phyloP scores from a whole-genome alignment of 2,797 vertebrate species.

The Simalia tracyae region DNA sequence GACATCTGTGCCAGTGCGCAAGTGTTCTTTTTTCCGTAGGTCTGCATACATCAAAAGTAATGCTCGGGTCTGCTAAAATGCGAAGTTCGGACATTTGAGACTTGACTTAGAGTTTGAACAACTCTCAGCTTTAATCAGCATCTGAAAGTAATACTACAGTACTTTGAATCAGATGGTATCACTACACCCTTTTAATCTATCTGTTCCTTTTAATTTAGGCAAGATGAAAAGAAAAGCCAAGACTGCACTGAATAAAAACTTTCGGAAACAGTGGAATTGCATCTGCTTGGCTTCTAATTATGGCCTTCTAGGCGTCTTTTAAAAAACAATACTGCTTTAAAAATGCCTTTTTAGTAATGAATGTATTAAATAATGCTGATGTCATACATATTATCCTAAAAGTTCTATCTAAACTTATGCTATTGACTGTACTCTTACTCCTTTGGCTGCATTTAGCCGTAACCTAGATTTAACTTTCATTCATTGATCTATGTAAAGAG shows the following conservation, averaged over 20 bases:
- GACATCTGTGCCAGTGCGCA: not conserved
- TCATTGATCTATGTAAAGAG: not conserved
- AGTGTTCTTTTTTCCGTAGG: not conserved
- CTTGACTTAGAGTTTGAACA: not conserved
- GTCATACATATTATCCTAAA: not conserved
- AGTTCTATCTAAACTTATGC: constrained; percentile 6
- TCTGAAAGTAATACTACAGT: not conserved
- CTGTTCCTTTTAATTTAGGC: constrained; percentile 58
- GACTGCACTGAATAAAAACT: not conserved
- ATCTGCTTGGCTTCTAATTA: constrained; percentile 18
- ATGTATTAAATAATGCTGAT: constrained; percentile 13
- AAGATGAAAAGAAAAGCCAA: constrained; percentile 15
- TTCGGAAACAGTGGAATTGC: not conserved
- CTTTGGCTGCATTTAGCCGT: not conserved
- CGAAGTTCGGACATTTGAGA: not conserved
- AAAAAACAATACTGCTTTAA: constrained; percentile 20
- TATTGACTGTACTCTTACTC: not conserved
- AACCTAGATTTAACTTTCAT: not conserved
- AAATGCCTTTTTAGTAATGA: constrained; percentile 24
- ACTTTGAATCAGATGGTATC: not conserved
- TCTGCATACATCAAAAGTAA: not conserved
- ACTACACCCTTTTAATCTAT: constrained; percentile 21
- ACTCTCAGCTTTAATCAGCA: not conserved
- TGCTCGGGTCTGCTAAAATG: not conserved
- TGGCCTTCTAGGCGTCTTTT: not conserved